Conservation (phyloP, 1,140 invertebrate species). For the Diploscapter pachys region DNA sequence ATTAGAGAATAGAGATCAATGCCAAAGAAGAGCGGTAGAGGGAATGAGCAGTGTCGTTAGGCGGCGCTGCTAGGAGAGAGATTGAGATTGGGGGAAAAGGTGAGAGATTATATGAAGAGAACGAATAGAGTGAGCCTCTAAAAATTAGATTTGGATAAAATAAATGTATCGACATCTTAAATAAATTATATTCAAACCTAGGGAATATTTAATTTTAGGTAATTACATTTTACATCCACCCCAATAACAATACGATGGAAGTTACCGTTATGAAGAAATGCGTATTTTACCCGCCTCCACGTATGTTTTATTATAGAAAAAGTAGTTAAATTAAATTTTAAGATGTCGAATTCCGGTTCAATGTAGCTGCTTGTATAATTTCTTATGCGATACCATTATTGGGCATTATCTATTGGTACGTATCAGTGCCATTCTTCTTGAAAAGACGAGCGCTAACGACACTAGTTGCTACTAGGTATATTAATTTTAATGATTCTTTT, state of each 20-base stretch:
- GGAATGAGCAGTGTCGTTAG: too few relatives aligned
- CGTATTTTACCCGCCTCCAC: conserved; percentile 48
- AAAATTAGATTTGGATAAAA: too few relatives aligned
- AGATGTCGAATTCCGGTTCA: conserved; percentile 68
- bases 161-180: too few relatives aligned
- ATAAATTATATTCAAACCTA: background rate
- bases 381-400: conserved; percentile 86
- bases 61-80: too few relatives aligned
- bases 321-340: background rate
- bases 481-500: conserved; percentile 22
- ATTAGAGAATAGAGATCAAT: too few relatives aligned
- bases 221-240: conserved; percentile 82
- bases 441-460: conserved; percentile 70
- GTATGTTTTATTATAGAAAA: conserved; percentile 31
- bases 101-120: too few relatives aligned
- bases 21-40: too few relatives aligned
- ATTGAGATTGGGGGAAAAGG: too few relatives aligned
- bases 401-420: conserved; percentile 92
- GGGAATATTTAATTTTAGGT: conserved; percentile 62
- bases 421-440: conserved; percentile 83
- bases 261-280: conserved; percentile 44
- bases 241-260: conserved; percentile 63
- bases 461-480: conserved; percentile 33
- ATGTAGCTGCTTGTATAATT: conserved; percentile 82
- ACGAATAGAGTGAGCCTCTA: too few relatives aligned